Conservation (phyloP, 2,888 invertebrate species). For the Hemicrepidius hirtus region DNA sequence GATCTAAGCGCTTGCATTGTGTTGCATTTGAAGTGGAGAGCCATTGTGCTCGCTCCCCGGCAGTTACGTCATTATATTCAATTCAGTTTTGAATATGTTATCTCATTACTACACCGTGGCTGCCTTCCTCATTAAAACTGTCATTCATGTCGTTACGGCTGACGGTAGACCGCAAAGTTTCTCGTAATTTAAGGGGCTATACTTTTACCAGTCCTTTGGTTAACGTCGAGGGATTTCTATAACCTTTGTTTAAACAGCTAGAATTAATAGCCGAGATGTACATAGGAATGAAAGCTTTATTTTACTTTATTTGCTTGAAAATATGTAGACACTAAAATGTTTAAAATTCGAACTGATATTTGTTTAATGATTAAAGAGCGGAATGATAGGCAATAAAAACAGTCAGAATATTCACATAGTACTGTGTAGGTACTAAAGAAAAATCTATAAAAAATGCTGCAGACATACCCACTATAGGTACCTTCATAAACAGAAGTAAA, state of each 20-base stretch:
- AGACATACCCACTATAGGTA: too few species aligned
- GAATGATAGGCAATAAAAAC: too few species aligned
- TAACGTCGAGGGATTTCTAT: background rate
- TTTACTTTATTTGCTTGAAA: too few species aligned
- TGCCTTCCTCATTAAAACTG: conserved; percentile 59
- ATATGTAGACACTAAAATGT: too few species aligned
- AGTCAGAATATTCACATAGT: too few species aligned
- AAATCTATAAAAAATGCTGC: too few species aligned
- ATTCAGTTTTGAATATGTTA: conserved; percentile 60
- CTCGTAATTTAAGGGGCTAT: conserved; percentile 31
- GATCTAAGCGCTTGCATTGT: conserved; percentile 50
- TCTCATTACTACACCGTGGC: conserved; percentile 55
- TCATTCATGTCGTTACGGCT: conserved; percentile 55
- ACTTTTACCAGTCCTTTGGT: conserved; percentile 9
- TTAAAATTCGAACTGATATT: too few species aligned
- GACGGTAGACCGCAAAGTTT: conserved; percentile 33
- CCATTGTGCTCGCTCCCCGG: conserved; percentile 51
- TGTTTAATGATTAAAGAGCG: too few species aligned
- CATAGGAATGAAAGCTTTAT: too few species aligned
- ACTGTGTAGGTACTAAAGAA: too few species aligned
- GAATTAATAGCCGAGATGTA: background rate
- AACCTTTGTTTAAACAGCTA: background rate
- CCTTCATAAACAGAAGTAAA: too few species aligned
- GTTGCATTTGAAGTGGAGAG: conserved; percentile 50
- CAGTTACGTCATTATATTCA: conserved; percentile 60